Evolutionary conservation across 2,113 vertebrate species (phyloP), one percentile per base, ranked within the genome.

Genomic region (Strix uralensis): DNA sequence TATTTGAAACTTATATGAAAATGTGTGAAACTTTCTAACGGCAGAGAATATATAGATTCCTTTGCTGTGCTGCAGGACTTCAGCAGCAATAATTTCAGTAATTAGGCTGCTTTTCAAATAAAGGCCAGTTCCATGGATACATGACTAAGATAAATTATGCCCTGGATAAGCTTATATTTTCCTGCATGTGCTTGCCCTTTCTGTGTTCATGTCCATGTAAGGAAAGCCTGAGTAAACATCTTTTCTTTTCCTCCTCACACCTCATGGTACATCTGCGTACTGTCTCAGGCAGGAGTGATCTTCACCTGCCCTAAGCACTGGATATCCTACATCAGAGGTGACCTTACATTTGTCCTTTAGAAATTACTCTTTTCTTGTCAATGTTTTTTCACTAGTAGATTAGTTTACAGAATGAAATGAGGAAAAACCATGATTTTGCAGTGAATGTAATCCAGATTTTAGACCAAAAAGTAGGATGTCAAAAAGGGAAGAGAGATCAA

Each of bases 41-140:
- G 21, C 20, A 18, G 62, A 93, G 58, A 54, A 59, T 20, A 47
- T 46, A 79, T 65, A 80, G 86, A 95, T 96, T 73, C 90, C 44
- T 88, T 87, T 20, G 79, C 82, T 18, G 32, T 77, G 86, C 72
- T 62, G 74, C 94, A 94, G 87, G 93, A 96, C 80, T 94, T 96
- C 55, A 59, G 71, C 83, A 84, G 63, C 70, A 69, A 82, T 82
- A 79, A 97, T 96, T 89, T 94, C 95, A 70, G 96, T 97, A 96
- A 98, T 98, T 96, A 97, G 93, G 95, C 83, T 96, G 96, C 96
- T 97, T 97, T 94, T 96, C 95, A 96, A 90, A 96, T 72, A 97
- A 98, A 98, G 97, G 98, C 97, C 97, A 97, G 15, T 80, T 90
- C 96, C 94, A 77, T 13, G 93, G 96, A 79, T 97, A 97, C 94